A percentile compares a stretch with the other conserved stretches of the same genome.
phyloP scores from a whole-genome alignment of 2,797 vertebrate genomes.

The Rhabdomys pumilio region DNA sequence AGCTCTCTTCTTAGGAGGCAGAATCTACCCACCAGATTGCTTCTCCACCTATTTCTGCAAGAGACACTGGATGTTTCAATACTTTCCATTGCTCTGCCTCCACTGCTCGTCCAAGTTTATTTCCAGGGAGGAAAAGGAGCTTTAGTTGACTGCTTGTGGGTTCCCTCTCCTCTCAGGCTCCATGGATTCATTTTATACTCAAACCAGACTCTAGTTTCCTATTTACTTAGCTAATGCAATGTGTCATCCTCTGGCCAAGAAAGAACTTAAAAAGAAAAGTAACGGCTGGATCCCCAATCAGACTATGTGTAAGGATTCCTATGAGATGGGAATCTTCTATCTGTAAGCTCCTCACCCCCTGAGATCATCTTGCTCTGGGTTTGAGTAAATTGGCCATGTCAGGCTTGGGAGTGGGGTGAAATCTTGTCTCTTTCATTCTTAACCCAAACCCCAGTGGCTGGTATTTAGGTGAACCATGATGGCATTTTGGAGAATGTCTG shows the following conservation, averaged over 20 bases:
- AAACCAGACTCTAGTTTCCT: conserved; percentile 68
- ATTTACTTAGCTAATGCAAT: conserved; percentile 67
- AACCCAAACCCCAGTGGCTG: neutral
- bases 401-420: neutral
- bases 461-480: neutral
- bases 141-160: conserved; percentile 52
- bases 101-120: conserved; percentile 5
- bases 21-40: neutral
- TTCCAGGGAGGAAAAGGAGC: conserved; percentile 14
- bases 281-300: neutral
- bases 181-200: conserved; percentile 70
- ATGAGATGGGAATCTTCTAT: neutral
- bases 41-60: neutral
- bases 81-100: conserved; percentile 1
- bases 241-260: neutral
- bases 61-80: neutral
- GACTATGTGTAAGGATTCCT: neutral
- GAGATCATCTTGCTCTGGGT: neutral
- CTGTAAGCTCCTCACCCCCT: too few relatives aligned
- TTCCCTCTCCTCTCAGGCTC: conserved; percentile 58
- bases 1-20: neutral
- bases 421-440: neutral
- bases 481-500: neutral
- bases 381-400: neutral
- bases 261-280: conserved; percentile 42